phyloP scores from a whole-genome alignment of 2,113 vertebrate genomes.

The Meriones unguiculatus region DNA sequence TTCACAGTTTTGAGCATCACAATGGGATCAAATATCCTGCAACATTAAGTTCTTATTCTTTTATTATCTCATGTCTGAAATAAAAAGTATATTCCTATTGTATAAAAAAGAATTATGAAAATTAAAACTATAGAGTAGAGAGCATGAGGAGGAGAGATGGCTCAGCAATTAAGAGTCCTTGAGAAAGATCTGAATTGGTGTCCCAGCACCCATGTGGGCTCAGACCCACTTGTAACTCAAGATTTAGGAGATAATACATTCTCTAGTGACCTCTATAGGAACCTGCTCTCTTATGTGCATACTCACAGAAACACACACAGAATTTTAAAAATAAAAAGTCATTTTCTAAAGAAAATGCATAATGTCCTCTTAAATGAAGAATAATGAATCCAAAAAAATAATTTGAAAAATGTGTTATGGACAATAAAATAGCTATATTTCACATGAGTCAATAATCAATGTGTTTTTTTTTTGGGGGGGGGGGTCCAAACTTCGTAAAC shows the following conservation, averaged over 20 bases:
- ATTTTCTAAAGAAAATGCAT: not conserved
- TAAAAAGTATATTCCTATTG: not conserved
- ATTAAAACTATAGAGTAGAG: slow-evolving; percentile 9
- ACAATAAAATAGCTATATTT: slow-evolving; percentile 29
- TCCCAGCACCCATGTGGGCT: not conserved
- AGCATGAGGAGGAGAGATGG: not conserved
- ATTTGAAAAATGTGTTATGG: slow-evolving; percentile 24
- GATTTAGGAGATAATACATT: too few species aligned
- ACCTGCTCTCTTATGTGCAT: not conserved
- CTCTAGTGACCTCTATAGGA: not conserved
- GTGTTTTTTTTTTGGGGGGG: not conserved
- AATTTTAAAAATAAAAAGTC: not conserved
- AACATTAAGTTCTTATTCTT: not conserved
- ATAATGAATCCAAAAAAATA: not conserved
- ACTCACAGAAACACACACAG: not conserved
- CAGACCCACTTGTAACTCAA: not conserved
- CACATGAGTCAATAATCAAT: not conserved
- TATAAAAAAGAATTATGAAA: slow-evolving; percentile 22
- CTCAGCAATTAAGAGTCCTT: not conserved
- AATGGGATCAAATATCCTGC: too few species aligned
- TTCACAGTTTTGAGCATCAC: too few species aligned
- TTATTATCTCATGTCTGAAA: slow-evolving; percentile 15
- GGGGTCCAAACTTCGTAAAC: not conserved
- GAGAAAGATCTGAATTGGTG: not conserved
- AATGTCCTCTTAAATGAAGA: not conserved